Evolutionary conservation across 1,140 invertebrate species (phyloP).

Genomic region (Zaprionus gabonicus): DNA sequence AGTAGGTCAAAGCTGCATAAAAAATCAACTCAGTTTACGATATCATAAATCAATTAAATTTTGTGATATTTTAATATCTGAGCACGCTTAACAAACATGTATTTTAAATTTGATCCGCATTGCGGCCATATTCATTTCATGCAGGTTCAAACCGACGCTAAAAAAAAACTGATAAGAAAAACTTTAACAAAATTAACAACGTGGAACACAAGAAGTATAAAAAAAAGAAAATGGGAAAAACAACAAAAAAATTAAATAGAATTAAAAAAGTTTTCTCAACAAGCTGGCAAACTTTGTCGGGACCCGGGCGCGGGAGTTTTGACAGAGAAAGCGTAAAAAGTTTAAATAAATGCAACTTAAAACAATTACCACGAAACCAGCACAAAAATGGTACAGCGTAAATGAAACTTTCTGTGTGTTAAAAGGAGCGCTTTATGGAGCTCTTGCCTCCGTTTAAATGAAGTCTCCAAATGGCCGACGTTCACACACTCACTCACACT

Average conservation of each 20-base stretch:
- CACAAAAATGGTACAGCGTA: slow-evolving; percentile 43
- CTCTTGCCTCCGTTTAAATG: slow-evolving; percentile 59
- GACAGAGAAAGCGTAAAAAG: slow-evolving; percentile 48
- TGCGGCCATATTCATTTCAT: slow-evolving; percentile 2
- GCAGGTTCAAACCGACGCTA: slow-evolving; percentile 22
- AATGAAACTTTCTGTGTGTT: slow-evolving; percentile 46
- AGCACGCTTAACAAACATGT: slow-evolving; percentile 26
- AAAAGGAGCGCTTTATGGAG: slow-evolving; percentile 56
- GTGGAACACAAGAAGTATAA: slow-evolving; percentile 16
- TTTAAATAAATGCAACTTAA: slow-evolving; percentile 76
- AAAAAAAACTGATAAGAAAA: slow-evolving; percentile 62
- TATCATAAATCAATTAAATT: not conserved
- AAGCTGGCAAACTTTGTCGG: slow-evolving; percentile 48
- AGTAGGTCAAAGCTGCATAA: not conserved
- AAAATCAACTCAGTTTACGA: not conserved
- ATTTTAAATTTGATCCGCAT: slow-evolving; percentile 31
- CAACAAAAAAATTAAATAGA: slow-evolving; percentile 49
- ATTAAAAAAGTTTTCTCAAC: slow-evolving; percentile 58
- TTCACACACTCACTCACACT: not conserved
- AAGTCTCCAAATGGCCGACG: slow-evolving; percentile 59
- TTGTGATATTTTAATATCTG: not conserved
- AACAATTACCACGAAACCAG: slow-evolving; percentile 69
- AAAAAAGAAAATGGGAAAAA: slow-evolving; percentile 22
- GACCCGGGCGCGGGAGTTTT: slow-evolving; percentile 18
- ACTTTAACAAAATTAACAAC: slow-evolving; percentile 73